Base-by-base conservation (phyloP, 2,797 vertebrate genomes). In the Poeciliopsis turneri region DNA sequence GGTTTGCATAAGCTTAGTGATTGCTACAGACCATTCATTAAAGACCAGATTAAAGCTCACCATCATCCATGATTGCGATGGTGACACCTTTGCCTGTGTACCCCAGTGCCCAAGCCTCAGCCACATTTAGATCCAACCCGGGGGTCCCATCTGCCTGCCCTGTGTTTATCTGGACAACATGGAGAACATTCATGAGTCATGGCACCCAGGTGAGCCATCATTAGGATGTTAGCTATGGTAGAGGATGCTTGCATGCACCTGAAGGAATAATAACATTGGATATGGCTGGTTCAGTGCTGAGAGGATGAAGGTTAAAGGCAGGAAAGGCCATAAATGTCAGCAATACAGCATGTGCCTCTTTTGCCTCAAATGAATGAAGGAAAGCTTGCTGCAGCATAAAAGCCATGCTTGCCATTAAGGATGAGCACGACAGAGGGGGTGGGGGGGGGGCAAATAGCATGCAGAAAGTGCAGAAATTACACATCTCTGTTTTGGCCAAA, bases 61-160 rank as follows among this genome's bases (percentile, higher is more conserved):
- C 98, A 64, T 99, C 98, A 47, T 99, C 98, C 98, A 99, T 99
- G 85, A 99, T 99, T 84, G 97, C 98, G 39, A 99, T 99, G 88
- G 98, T 99, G 70, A 99, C 97, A 85, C 98, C 98, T 92, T 96
- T 98, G 41, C 98, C 98, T 0, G 98, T 99, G 92, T 97, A 99
- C 75, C 98, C 98, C 92, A 99, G 95, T 80, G 97, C 95, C 98
- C 98, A 99, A 3, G 98, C 98, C 95, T 99, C 98, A n/a, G 98
- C 98, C 93, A 99, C 98, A 77, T 99, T 99, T 83, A 99, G 96
- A 92, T 99, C 98, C 89, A 99, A 94, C 80, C 98, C 98, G 51
- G 98, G 98, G 84, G 98, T 99, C 76, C 98, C 98, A 82, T 99
- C 98, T 71, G 98, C 98, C 95, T 99, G 98, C 77, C 98, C 98